Evolutionary conservation across 2,888 invertebrate species (phyloP).

Genomic region (Parapristionchus giblindavisi): DNA sequence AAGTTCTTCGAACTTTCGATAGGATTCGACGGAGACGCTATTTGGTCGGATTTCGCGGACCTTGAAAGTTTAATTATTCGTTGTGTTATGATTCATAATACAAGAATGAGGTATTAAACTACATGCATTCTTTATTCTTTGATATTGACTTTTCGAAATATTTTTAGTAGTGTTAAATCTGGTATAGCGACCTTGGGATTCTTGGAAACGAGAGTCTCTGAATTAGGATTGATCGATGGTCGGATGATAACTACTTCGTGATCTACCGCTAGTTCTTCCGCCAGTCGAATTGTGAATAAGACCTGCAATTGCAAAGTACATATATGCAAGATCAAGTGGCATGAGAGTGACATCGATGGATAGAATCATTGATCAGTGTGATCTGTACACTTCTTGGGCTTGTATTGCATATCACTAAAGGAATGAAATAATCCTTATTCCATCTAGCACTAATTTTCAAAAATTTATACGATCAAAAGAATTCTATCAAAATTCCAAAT

Average conservation of each 20-base stretch:
- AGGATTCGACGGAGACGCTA: neutral
- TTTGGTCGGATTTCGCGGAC: slow-evolving; percentile 26
- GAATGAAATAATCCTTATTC: no score
- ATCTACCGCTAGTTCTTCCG: slow-evolving; percentile 27
- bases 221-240: neutral
- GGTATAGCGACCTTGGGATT: slow-evolving; percentile 20
- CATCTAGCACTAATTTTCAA: no score
- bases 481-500: no score
- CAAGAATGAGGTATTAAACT: neutral
- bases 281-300: slow-evolving; percentile 15
- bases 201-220: neutral
- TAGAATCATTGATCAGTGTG: no score
- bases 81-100: neutral
- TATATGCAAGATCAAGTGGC: no score
- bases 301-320: neutral
- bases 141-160: neutral
- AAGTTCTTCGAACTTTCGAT: neutral
- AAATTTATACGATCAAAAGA: no score
- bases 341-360: no score
- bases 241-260: slow-evolving; percentile 34
- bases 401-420: no score
- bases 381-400: no score
- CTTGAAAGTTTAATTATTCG: neutral
- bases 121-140: neutral
- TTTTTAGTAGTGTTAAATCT: no score